phyloP scores from a whole-genome alignment of 2,888 invertebrate genomes.

The Acheta domesticus region DNA sequence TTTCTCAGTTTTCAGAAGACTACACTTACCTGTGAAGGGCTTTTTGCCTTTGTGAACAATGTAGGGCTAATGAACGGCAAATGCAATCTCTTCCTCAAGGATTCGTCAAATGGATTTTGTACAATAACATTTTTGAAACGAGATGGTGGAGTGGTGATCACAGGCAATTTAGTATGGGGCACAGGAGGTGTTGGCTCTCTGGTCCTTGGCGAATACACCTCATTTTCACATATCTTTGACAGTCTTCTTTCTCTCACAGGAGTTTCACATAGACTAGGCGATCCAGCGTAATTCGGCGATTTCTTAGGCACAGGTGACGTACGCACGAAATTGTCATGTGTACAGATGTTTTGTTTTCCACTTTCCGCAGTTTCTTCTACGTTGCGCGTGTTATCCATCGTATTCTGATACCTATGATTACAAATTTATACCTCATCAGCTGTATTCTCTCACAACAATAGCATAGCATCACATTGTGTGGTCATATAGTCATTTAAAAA shows the following conservation, averaged over 20 bases:
- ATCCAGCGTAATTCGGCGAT: background rate
- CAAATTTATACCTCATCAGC: too few relatives aligned
- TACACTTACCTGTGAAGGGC: conserved; percentile 32
- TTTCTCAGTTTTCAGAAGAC: too few relatives aligned
- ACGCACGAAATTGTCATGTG: too few relatives aligned
- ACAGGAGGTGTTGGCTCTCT: background rate
- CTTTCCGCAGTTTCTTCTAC: too few relatives aligned
- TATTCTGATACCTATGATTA: too few relatives aligned
- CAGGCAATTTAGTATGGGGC: conserved; percentile 18
- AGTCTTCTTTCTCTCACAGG: conserved; percentile 18
- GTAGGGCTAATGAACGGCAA: conserved; percentile 63
- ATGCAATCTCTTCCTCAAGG: conserved; percentile 61
- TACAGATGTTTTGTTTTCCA: too few relatives aligned
- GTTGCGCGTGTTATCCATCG: too few relatives aligned
- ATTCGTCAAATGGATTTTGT: conserved; percentile 67
- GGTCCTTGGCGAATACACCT: background rate
- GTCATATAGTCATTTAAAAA: too few relatives aligned
- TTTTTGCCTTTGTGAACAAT: conserved; percentile 42
- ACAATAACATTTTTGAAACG: conserved; percentile 40
- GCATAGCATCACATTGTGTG: too few relatives aligned
- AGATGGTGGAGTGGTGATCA: conserved; percentile 27
- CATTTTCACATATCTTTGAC: conserved; percentile 24
- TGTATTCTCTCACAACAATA: too few relatives aligned
- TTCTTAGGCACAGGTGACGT: background rate
- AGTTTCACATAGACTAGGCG: conserved; percentile 19